Evolutionary conservation across 2,113 vertebrate genomes (phyloP).

Genomic region (Paracanthobrama guichenoti): DNA sequence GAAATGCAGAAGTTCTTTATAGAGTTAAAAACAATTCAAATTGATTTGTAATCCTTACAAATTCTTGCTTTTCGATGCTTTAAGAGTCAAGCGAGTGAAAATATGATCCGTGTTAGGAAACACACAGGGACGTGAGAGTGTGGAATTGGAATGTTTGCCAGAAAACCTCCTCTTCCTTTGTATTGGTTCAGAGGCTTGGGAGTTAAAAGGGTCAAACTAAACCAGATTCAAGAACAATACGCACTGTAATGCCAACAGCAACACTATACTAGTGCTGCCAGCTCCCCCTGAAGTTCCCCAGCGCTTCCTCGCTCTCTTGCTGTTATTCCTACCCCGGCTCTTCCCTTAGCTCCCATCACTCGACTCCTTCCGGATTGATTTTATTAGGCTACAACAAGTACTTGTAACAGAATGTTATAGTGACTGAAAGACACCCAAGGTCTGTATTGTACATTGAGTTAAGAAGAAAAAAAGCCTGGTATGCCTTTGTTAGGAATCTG

Average conservation of each 20-base stretch:
- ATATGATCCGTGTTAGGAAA: slow-evolving; percentile 35
- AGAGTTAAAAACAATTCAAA: too few species aligned
- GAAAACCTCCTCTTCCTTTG: slow-evolving; percentile 39
- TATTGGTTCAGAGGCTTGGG: slow-evolving; percentile 53
- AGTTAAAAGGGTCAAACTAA: slow-evolving; percentile 64
- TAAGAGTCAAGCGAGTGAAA: background rate
- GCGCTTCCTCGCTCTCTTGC: slow-evolving; percentile 20
- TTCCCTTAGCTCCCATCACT: slow-evolving; percentile 55
- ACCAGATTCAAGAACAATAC: slow-evolving; percentile 71
- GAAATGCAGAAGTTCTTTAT: too few species aligned
- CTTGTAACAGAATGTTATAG: background rate
- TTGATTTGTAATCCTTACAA: background rate
- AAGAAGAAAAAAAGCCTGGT: slow-evolving; percentile 59
- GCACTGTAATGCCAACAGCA: slow-evolving; percentile 68
- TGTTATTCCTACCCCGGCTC: slow-evolving; percentile 52
- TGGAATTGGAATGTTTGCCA: slow-evolving; percentile 37
- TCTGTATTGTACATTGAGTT: slow-evolving; percentile 37
- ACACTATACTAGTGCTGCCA: slow-evolving; percentile 57
- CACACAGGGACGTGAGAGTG: slow-evolving; percentile 31
- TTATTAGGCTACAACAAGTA: slow-evolving; percentile 39
- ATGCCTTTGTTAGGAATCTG: slow-evolving; percentile 70
- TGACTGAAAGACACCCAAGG: background rate
- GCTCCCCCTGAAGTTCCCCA: slow-evolving; percentile 33
- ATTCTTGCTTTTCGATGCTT: background rate
- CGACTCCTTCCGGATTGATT: slow-evolving; percentile 16